Conservation (phyloP, 2,113 vertebrate species). For the Origma solitaria region DNA sequence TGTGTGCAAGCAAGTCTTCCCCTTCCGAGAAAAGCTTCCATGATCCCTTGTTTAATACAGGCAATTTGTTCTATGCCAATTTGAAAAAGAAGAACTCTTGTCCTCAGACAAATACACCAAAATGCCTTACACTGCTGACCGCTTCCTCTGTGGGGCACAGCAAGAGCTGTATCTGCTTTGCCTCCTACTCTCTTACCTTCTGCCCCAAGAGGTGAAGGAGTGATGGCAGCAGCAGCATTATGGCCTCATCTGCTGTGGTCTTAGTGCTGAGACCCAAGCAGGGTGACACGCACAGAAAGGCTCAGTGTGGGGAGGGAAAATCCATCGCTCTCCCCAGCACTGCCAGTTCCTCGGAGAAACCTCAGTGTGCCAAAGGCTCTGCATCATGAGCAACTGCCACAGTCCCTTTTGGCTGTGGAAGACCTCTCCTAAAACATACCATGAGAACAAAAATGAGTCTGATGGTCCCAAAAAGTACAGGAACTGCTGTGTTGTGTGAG, state of each 20-base stretch:
- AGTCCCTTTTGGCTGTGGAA: neutral
- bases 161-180: neutral
- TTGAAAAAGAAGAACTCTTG: neutral
- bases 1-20: neutral
- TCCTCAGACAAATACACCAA: neutral
- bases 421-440: neutral
- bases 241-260: neutral
- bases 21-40: neutral
- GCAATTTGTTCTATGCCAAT: neutral
- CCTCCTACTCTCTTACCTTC: neutral
- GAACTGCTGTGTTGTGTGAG: neutral
- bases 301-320: neutral
- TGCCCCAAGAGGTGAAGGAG: neutral
- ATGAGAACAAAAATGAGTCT: neutral
- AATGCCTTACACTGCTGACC: neutral
- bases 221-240: neutral
- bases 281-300: neutral
- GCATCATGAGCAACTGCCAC: neutral
- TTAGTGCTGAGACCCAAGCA: neutral
- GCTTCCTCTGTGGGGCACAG: neutral
- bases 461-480: neutral
- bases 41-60: neutral
- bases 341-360: neutral
- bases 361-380: neutral
- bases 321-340: neutral